Base-by-base conservation (phyloP, 37 sponge, comb jelly and placozoan genomes). In the Lycopodina hypogea region DNA sequence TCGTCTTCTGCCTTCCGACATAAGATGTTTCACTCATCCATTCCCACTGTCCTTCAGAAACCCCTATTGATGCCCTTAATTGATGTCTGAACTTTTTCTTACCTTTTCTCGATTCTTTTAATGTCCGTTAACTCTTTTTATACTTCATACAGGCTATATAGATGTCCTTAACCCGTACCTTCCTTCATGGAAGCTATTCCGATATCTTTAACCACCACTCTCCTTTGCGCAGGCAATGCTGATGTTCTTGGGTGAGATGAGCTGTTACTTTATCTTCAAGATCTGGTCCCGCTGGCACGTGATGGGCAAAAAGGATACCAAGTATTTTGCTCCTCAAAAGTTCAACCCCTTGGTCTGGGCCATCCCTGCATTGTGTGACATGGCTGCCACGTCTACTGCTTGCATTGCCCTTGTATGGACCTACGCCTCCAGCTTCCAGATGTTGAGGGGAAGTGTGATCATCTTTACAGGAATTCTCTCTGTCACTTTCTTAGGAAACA, bases 381-480 rank as follows among this genome's bases (percentile, higher is more conserved):
- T 96, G 7, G 59, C 65, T n/a, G 96, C 64, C 23, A 97, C 99
- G 28, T 90, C 92, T 21, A 86, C 88, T 32, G 86, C 96, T 87
- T 94, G 91, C 77, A 80, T 98, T 0, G 99, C 93, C 15, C 93
- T 98, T 32, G 90, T 84, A 34, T 88, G 96, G 79, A 98, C 99
- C 40, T 96, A 81, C 74, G 96, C 99, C 0, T 67, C 90, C 42
- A 96, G 97, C 68, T 96, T 91, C 77, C 99, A 98, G 51, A 96
- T 98, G 94, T 66, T 98, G 48, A 67, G 94, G 38, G 96, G 94
- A 1, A 90, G 91, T 60, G 99, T 98, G 36, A 98, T 98, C 62
- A 93, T 98, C 51, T 98, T 98, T 77, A 96, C 99, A 15, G 96
- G 94, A 0, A 82, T 98, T 18, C 77, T 98, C 21, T 96, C 99